Conservation (phyloP, 2,888 invertebrate genomes). For the Drosophila pegasa region DNA sequence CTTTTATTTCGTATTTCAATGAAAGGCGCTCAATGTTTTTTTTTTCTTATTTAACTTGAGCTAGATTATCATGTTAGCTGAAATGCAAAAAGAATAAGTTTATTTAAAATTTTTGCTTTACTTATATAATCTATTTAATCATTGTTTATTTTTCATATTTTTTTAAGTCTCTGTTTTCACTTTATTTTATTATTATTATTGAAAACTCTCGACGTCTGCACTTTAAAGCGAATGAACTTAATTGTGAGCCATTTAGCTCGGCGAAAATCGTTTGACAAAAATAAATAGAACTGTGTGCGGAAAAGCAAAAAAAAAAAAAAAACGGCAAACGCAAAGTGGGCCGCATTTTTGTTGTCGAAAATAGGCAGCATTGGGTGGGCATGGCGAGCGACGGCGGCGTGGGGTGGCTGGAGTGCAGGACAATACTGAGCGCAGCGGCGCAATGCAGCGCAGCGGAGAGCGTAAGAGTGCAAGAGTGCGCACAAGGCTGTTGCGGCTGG, state of each 20-base stretch:
- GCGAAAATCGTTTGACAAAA: constrained; percentile 53
- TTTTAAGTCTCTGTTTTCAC: neutral
- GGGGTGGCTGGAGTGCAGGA: constrained; percentile 19
- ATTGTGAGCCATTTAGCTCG: constrained; percentile 9
- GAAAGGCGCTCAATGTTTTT: constrained; percentile 17
- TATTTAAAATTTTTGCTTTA: neutral
- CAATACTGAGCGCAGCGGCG: constrained; percentile 36
- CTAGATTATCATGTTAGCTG: constrained; percentile 49
- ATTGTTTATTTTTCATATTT: neutral
- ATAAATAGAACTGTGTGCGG: constrained; percentile 49
- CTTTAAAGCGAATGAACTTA: constrained; percentile 20
- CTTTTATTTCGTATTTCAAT: constrained; percentile 11
- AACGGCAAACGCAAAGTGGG: constrained; percentile 48
- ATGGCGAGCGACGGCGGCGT: neutral
- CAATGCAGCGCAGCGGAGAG: constrained; percentile 26
- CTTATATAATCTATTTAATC: neutral
- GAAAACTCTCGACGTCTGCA: neutral
- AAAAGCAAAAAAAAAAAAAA: constrained; percentile 31
- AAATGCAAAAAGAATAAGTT: constrained; percentile 7
- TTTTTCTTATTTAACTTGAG: constrained; percentile 11
- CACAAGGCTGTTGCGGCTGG: constrained; percentile 7
- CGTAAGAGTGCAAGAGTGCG: constrained; percentile 1
- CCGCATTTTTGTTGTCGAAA: constrained; percentile 38
- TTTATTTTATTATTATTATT: neutral
- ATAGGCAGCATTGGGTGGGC: constrained; percentile 34